Evolutionary conservation across 2,113 vertebrate species (phyloP), one percentile per base, ranked within the genome.

Genomic region (Gymnocephalus cernua): DNA sequence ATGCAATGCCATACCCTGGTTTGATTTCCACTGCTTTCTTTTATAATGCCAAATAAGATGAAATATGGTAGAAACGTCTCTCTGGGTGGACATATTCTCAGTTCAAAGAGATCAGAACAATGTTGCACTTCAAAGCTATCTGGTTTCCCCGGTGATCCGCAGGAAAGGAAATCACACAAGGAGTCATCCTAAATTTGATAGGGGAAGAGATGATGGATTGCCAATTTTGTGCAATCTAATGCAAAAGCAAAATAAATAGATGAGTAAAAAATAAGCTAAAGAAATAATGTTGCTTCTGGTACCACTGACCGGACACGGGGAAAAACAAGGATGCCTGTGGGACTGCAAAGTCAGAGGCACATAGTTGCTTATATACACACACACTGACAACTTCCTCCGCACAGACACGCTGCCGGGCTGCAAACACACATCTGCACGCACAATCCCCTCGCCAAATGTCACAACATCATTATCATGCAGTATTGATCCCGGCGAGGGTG

Each of bases 401-500:
- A 48, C 53, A 9, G 44, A 65, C 70, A 48, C 15, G 25, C 62
- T 38, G 32, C 32, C 32, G 82, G 51, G 67, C 4, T 50, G 56
- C 54, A 74, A 66, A 51, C 64, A 79, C 85, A 62, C 72, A 62
- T 19, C 38, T 9, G 44, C 66, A 19, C 4, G 5, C 64, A 38
- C 79, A 41, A 8, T 77, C 85, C 80, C 64, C 78, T 38, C 21
- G 47, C 65, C 38, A 77, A 90, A 90, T 87, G 84, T 85, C 90
- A 82, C 84, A 82, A 58, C 80, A 83, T 86, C 90, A 89, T 92
- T 88, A 90, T 86, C 87, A 87, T 88, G 84, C 86, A 29, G 85
- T 86, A 92, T 92, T 65, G 88, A 94, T 92, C 86, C 73, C 53
- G 44, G 71, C 3, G 16, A 87, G 79, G 74, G 81, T 29, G 82